phyloP scores from a whole-genome alignment of 1,140 invertebrate species.

The Cherax destructor region DNA sequence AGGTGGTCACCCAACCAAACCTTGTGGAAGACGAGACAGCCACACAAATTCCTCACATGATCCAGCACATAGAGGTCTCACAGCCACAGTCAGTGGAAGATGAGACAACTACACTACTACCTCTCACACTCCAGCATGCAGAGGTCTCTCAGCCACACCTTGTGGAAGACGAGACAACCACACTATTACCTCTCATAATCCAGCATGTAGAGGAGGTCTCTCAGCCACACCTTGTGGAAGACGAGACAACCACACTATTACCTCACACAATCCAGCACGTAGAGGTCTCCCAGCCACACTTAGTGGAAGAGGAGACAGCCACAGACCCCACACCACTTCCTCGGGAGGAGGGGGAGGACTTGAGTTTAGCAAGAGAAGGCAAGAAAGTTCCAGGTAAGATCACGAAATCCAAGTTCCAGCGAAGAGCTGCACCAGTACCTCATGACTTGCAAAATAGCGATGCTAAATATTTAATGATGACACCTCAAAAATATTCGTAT shows the following conservation, averaged over 20 bases:
- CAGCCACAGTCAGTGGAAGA: neutral
- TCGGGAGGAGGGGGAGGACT: neutral
- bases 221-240: too few relatives aligned
- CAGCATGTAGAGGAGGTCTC: too few relatives aligned
- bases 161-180: too few relatives aligned
- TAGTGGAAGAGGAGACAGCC: neutral
- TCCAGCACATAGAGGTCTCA: neutral
- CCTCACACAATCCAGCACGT: too few relatives aligned
- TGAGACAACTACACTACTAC: neutral
- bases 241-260: too few relatives aligned
- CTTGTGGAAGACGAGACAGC: neutral
- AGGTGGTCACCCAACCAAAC: conserved; percentile 15
- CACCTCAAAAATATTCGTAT: neutral
- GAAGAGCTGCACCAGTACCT: neutral
- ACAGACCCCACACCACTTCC: conserved; percentile 8
- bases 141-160: too few relatives aligned
- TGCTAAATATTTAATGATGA: neutral
- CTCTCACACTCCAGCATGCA: neutral
- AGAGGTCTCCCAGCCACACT: too few relatives aligned
- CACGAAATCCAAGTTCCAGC: neutral
- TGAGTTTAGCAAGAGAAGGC: conserved; percentile 28
- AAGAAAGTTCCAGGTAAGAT: conserved; percentile 59
- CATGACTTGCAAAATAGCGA: neutral
- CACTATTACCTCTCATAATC: too few relatives aligned
- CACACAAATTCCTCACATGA: too few relatives aligned